A percentile compares a stretch with the other conserved stretches of the same genome.
These are phyloP conservation scores for Cephalopachus bancanus DNA, from an alignment of 2,797 vertebrate genomes.

Conservation along the genomic window DNA sequence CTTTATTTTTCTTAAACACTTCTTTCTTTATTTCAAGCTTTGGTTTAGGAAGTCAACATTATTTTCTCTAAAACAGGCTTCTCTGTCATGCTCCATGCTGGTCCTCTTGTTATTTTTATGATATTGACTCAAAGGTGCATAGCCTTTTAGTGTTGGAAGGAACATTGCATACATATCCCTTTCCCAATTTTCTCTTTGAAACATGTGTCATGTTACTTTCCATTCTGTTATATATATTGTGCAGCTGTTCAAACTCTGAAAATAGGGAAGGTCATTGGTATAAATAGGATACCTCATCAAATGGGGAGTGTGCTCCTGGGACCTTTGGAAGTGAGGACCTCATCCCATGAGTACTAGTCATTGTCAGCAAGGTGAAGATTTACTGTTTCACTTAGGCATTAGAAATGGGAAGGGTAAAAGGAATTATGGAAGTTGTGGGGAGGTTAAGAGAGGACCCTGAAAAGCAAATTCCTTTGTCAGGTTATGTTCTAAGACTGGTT, in stretches of 20 bases:
- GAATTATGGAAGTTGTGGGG: background rate
- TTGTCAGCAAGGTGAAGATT: background rate
- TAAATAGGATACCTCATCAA: constrained; percentile 75
- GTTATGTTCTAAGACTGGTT: background rate
- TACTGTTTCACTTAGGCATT: background rate
- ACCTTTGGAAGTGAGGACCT: constrained; percentile 36
- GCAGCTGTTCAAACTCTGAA: constrained; percentile 78
- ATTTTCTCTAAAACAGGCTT: constrained; percentile 4
- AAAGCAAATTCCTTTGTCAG: constrained; percentile 24
- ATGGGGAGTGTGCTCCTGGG: background rate
- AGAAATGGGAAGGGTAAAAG: background rate
- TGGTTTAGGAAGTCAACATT: constrained; percentile 36
- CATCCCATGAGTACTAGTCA: background rate
- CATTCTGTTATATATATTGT: constrained; percentile 73
- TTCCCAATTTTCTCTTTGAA: constrained; percentile 75
- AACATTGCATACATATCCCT: background rate
- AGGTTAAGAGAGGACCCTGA: background rate
- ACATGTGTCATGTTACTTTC: constrained; percentile 77
- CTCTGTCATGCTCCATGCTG: background rate
- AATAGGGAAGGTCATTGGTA: constrained; percentile 72
- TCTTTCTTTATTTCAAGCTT: constrained; percentile 63
- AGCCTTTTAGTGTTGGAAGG: constrained; percentile 23
- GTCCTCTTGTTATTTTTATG: constrained; percentile 72
- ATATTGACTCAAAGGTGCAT: constrained; percentile 56
- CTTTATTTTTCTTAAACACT: background rate